phyloP scores from a whole-genome alignment of 2,888 invertebrate genomes.

The Heliconius aoede region DNA sequence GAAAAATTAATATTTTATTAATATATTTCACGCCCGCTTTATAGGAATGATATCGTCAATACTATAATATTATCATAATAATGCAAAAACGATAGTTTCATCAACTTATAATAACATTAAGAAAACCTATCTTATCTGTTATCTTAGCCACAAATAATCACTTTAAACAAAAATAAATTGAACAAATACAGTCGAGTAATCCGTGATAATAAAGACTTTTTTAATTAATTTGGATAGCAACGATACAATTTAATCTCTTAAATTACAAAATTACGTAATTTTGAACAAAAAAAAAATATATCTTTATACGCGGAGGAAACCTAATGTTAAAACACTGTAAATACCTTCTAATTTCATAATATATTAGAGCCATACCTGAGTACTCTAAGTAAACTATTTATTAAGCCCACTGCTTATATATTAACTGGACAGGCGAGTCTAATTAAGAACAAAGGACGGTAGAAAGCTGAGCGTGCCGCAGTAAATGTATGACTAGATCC shows the following conservation, averaged over 20 bases:
- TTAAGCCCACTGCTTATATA: constrained; percentile 46
- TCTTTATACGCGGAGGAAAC: no score
- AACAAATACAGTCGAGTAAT: not conserved
- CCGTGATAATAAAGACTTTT: not conserved
- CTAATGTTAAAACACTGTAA: not conserved
- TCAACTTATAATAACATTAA: not conserved
- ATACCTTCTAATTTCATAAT: not conserved
- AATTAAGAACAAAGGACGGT: constrained; percentile 50
- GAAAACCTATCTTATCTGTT: not conserved
- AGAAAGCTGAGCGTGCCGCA: constrained; percentile 46
- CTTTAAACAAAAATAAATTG: not conserved
- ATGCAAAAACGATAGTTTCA: not conserved
- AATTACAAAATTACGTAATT: no score
- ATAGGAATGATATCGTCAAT: constrained; percentile 4
- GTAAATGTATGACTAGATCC: constrained; percentile 39
- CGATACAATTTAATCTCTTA: no score
- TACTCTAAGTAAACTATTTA: constrained; percentile 8
- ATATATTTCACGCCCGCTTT: not conserved
- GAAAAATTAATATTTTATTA: constrained; percentile 29
- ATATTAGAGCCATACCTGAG: not conserved
- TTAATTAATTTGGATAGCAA: not conserved
- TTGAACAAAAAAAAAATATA: not conserved
- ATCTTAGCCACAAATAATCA: constrained; percentile 2
- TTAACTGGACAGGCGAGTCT: constrained; percentile 47
- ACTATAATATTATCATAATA: not conserved